These are phyloP conservation scores for Epinephelus cyanopodus DNA, from an alignment of 2,113 vertebrate species.

Conservation along the genomic window DNA sequence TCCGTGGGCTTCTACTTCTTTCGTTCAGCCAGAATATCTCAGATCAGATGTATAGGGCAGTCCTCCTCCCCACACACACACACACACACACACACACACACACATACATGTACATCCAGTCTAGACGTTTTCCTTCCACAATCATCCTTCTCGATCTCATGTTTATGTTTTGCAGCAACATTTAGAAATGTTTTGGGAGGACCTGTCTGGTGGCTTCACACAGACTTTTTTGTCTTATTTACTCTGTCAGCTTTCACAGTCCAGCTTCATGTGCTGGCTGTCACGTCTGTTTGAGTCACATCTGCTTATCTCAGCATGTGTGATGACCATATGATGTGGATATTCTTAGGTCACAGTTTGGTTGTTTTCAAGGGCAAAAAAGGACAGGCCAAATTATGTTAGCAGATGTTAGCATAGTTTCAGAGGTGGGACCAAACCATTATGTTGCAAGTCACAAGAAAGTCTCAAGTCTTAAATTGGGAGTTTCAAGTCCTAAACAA, in stretches of 20 bases:
- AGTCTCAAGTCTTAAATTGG: too few relatives aligned
- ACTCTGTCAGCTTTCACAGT: not conserved
- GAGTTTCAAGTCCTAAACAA: too few relatives aligned
- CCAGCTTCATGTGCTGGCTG: not conserved
- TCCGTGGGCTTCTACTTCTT: slow-evolving; percentile 12
- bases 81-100: not conserved
- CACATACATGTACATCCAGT: not conserved
- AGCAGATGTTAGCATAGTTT: not conserved
- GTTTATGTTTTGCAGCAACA: not conserved
- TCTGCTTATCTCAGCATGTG: slow-evolving; percentile 29
- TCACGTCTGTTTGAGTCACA: slow-evolving; percentile 13
- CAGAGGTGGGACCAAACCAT: too few relatives aligned
- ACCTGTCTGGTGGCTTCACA: not conserved
- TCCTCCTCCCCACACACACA: not conserved
- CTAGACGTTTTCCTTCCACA: slow-evolving; percentile 23
- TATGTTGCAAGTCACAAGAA: too few relatives aligned
- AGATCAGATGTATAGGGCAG: slow-evolving; percentile 11
- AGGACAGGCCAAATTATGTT: not conserved
- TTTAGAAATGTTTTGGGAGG: not conserved
- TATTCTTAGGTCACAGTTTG: not conserved
- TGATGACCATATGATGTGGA: slow-evolving; percentile 7
- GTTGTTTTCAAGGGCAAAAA: not conserved
- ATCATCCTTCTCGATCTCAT: not conserved
- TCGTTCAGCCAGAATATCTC: slow-evolving; percentile 37
- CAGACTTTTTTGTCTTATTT: not conserved